Conservation (phyloP, 2,797 vertebrate genomes). For the Arnoldichthys spilopterus region DNA sequence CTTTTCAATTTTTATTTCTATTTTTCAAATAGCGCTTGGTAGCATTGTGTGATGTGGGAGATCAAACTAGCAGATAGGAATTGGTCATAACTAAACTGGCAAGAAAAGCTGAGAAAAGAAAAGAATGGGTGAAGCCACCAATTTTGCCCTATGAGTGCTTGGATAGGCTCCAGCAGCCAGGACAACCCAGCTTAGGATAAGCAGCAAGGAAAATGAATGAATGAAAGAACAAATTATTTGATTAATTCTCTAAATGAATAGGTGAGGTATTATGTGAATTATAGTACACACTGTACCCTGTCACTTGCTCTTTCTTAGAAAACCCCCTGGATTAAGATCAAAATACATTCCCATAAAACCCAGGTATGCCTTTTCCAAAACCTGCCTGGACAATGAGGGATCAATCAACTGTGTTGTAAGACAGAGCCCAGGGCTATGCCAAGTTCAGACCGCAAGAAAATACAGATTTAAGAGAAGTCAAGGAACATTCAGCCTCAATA, state of each 20-base stretch:
- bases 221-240: too few species aligned
- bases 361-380: not conserved
- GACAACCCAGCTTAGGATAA: too few species aligned
- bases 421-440: not conserved
- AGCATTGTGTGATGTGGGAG: too few species aligned
- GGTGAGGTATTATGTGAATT: not conserved
- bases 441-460: conserved; percentile 5
- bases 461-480: conserved; percentile 10
- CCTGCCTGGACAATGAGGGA: conserved; percentile 21
- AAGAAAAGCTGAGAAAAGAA: too few species aligned
- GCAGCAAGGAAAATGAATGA: too few species aligned
- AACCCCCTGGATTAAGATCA: conserved; percentile 27
- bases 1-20: too few species aligned
- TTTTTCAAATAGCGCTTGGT: too few species aligned
- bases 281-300: not conserved
- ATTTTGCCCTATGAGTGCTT: too few species aligned
- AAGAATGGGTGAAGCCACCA: too few species aligned
- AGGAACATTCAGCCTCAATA: conserved; percentile 12
- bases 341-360: conserved; percentile 15
- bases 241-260: not conserved
- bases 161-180: too few species aligned
- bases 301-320: not conserved
- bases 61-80: too few species aligned
- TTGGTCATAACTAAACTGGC: too few species aligned
- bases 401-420: not conserved